Conservation (phyloP, 92 coral and sea anemone species). For the Epizoanthus scotinus region DNA sequence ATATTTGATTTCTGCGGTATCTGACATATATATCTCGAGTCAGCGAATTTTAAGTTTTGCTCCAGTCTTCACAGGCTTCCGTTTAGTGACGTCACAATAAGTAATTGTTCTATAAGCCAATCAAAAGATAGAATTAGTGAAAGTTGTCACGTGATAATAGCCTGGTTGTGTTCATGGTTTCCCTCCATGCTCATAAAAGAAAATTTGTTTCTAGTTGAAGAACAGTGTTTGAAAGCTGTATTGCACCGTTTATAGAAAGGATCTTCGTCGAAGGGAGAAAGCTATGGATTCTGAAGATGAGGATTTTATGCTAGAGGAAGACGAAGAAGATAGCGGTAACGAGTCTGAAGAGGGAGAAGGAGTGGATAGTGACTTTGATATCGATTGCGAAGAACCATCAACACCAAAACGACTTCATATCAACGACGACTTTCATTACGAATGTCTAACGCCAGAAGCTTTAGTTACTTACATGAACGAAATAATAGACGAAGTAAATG, state of each 20-base stretch:
- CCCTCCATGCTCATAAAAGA: conserved; percentile 68
- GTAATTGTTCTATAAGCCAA: conserved; percentile 64
- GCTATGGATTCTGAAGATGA: conserved; percentile 97
- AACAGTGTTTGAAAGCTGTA: background rate
- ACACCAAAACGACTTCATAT: conserved; percentile 87
- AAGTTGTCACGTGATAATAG: conserved; percentile 77
- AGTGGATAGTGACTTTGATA: conserved; percentile 90
- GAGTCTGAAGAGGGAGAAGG: conserved; percentile 85
- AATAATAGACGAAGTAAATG: conserved; percentile 96
- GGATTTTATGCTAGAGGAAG: conserved; percentile 83
- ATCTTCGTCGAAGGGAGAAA: background rate
- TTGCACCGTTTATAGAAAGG: background rate
- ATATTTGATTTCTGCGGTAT: background rate
- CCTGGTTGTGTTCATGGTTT: conserved; percentile 67
- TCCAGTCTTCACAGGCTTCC: conserved; percentile 1
- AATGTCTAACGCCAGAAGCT: conserved; percentile 96
- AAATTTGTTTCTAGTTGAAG: conserved; percentile 29
- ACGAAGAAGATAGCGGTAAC: conserved; percentile 72
- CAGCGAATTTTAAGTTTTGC: background rate
- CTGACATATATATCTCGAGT: background rate
- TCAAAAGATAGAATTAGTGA: conserved; percentile 33
- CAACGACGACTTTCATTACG: conserved; percentile 96
- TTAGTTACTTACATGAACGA: conserved; percentile 94
- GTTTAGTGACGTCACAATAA: conserved; percentile 32
- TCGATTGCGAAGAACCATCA: conserved; percentile 90